Conservation (phyloP, 2,797 vertebrate species). For the Botia almorhae region DNA sequence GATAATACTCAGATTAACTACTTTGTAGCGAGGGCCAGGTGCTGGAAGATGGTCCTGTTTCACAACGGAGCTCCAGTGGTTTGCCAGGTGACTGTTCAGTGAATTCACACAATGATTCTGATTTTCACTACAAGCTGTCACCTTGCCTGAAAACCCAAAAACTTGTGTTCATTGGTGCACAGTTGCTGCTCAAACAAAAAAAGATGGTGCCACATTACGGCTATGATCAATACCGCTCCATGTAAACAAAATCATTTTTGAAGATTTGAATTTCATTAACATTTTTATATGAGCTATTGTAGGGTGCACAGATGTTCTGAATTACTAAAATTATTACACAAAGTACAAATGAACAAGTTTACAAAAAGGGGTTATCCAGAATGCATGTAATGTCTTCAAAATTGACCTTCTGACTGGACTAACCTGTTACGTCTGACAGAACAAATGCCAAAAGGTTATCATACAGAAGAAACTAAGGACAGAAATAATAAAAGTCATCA, state of each 20-base stretch:
- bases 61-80: slow-evolving; percentile 51
- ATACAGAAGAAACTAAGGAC: neutral
- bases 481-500: neutral
- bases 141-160: slow-evolving; percentile 53
- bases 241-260: neutral
- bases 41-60: slow-evolving; percentile 51
- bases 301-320: neutral
- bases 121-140: slow-evolving; percentile 70
- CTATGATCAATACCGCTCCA: neutral
- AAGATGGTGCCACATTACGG: neutral
- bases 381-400: neutral
- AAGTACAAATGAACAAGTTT: neutral
- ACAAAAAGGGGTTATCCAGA: neutral
- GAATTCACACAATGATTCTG: slow-evolving; percentile 63
- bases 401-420: neutral
- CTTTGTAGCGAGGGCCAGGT: neutral
- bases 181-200: slow-evolving; percentile 49
- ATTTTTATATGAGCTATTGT: neutral
- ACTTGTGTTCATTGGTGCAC: slow-evolving; percentile 28
- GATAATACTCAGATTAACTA: neutral
- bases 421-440: neutral
- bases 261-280: neutral
- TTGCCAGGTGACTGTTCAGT: slow-evolving; percentile 63
- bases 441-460: neutral
- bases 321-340: neutral